Evolutionary conservation across 92 coral and sea anemone species (phyloP).

Genomic region (Isaurus tuberculatus): DNA sequence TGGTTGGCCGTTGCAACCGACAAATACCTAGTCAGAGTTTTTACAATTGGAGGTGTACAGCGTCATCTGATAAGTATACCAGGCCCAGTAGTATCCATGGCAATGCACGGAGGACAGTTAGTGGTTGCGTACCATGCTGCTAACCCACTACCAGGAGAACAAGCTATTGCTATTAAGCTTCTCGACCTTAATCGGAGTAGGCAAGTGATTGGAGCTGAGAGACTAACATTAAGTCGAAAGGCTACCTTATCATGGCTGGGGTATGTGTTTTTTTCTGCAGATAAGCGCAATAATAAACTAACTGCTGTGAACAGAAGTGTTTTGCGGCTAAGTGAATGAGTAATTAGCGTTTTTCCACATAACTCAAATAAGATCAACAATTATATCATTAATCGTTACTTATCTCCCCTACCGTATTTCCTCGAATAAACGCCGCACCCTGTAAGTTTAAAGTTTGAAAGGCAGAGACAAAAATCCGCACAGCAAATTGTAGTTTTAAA

Average conservation of each 20-base stretch:
- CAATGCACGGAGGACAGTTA: slow-evolving; percentile 78
- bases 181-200: slow-evolving; percentile 70
- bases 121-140: slow-evolving; percentile 80
- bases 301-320: no score
- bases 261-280: slow-evolving; percentile 70
- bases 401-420: no score
- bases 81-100: slow-evolving; percentile 92
- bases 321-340: no score
- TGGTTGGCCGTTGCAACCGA: slow-evolving; percentile 93
- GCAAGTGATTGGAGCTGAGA: slow-evolving; percentile 75
- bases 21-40: slow-evolving; percentile 78
- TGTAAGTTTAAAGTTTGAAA: no score
- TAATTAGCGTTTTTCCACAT: no score
- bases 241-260: slow-evolving; percentile 92
- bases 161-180: slow-evolving; percentile 80
- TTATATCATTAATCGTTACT: no score
- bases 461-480: no score
- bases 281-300: no score
- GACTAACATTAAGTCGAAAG: slow-evolving; percentile 84
- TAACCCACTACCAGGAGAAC: slow-evolving; percentile 91
- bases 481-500: no score
- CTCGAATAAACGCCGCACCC: no score
- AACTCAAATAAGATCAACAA: no score
- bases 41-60: slow-evolving; percentile 95
- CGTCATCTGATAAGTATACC: slow-evolving; percentile 78